Percentiles rank a stretch among this genome's conserved stretches.
Evolutionary conservation across 1,140 invertebrate species (phyloP).

Genomic region (Cylas formicarius): DNA sequence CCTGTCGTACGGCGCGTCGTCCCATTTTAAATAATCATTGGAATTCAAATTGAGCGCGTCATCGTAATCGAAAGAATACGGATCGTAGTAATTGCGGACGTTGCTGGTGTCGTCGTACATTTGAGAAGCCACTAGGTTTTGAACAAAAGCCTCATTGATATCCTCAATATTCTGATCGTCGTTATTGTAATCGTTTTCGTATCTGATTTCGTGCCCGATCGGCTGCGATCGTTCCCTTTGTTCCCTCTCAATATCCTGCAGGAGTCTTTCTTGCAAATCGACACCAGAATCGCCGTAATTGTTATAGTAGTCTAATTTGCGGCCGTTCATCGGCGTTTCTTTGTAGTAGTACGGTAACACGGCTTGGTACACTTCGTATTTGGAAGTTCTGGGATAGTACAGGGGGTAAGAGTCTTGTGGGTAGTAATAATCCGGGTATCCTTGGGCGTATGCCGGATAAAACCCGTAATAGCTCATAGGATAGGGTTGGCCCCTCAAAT

Average conservation of each 20-base stretch:
- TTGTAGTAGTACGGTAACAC: slow-evolving; percentile 43
- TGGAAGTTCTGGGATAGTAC: slow-evolving; percentile 39
- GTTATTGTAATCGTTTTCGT: slow-evolving; percentile 44
- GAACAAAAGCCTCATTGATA: slow-evolving; percentile 54
- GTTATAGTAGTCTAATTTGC: slow-evolving; percentile 35
- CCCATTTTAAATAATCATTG: slow-evolving; percentile 25
- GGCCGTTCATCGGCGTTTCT: slow-evolving; percentile 30
- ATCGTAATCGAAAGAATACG: slow-evolving; percentile 30
- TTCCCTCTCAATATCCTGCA: slow-evolving; percentile 45
- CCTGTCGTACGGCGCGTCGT: slow-evolving; percentile 15
- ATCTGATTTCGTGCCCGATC: slow-evolving; percentile 55
- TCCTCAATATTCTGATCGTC: slow-evolving; percentile 45
- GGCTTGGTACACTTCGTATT: slow-evolving; percentile 43
- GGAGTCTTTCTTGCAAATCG: slow-evolving; percentile 38
- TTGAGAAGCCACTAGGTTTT: slow-evolving; percentile 54
- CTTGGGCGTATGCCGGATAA: slow-evolving; percentile 47
- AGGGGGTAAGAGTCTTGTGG: slow-evolving; percentile 40
- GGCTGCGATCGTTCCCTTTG: slow-evolving; percentile 47
- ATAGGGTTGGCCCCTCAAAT: slow-evolving; percentile 33
- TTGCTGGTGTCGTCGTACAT: slow-evolving; percentile 50
- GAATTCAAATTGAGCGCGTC: slow-evolving; percentile 29
- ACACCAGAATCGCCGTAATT: slow-evolving; percentile 43
- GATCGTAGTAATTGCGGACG: slow-evolving; percentile 14
- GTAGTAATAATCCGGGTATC: slow-evolving; percentile 50
- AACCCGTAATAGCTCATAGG: slow-evolving; percentile 38